Base-by-base conservation (phyloP, 2,113 vertebrate species). In the Oxygymnocypris stewartii region DNA sequence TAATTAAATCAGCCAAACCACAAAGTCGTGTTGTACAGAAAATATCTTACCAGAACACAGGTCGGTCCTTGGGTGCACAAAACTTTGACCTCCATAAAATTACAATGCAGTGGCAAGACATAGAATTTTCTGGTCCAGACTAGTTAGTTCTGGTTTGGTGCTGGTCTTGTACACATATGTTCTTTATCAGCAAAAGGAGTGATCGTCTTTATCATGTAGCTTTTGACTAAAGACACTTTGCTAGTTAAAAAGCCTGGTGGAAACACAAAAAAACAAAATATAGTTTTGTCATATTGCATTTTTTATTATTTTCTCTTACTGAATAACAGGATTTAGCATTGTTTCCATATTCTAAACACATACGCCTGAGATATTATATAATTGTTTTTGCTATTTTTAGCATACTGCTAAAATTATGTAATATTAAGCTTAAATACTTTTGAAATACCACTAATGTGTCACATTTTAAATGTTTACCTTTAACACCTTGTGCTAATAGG, bases 11-110 rank as follows among this genome's bases (percentile, higher is more conserved):
- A n/a, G n/a, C n/a, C n/a, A n/a, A 79, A 86, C 87, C 69, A 76
- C 83, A 76, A 84, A 75, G 84, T 76, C 54, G 75, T 80, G 84
- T 44, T 71, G n/a, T 11, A 23, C 42, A 78, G 74, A 49, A 76
- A 65, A 20, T 20, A 16, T 11, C 73, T 71, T 8, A 28, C 8
- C 31, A 11, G 37, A 54, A 49, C 47, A 31, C 14, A 84, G 47
- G 28, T 47, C 23, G 13, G 47, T 59, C 28, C 47, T 12, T 63
- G 54, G 54, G 8, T 14, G 11, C 54, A 59, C 25, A 9, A 63
- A 37, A 42, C 31, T 28, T 65, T 65, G 37, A 35, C 9, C 28
- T 69, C 16, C 6, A 57, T 57, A 10, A 44, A 31, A 11, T 67
- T 4, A 61, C 37, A 63, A 54, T 4, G 14, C 40, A 69, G 37